phyloP scores from a whole-genome alignment of 2,888 invertebrate genomes.

The Rosalia funebris region DNA sequence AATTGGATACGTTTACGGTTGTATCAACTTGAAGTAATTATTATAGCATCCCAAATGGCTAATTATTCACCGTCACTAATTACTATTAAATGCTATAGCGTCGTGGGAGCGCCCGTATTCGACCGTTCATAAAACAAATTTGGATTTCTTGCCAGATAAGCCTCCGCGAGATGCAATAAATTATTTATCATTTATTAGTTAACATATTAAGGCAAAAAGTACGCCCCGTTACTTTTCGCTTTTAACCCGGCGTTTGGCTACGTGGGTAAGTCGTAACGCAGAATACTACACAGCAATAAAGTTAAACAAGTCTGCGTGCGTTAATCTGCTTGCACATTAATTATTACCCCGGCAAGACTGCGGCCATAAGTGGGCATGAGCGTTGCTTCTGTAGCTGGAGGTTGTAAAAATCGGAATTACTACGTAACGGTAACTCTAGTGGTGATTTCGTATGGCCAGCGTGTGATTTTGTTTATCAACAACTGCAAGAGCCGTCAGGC shows the following conservation, averaged over 20 bases:
- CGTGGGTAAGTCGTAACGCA: not conserved
- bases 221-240: not conserved
- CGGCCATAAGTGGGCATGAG: not conserved
- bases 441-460: too few species aligned
- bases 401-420: not conserved
- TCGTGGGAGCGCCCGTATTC: conserved; percentile 4
- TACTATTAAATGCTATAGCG: conserved; percentile 4
- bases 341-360: not conserved
- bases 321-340: not conserved
- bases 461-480: too few species aligned
- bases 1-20: conserved; percentile 22
- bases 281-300: not conserved
- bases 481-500: too few species aligned
- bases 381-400: conserved; percentile 2
- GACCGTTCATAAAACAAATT: not conserved
- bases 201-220: not conserved
- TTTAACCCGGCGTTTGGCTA: not conserved
- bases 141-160: conserved; percentile 13
- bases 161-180: conserved; percentile 1
- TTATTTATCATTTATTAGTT: conserved; percentile 10
- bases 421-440: not conserved
- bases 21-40: not conserved
- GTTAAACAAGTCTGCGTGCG: not conserved
- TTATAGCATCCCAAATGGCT: conserved; percentile 1
- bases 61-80: conserved; percentile 7